Conservation (phyloP, 2,113 vertebrate genomes). For the Chamaetylas fuelleborni region DNA sequence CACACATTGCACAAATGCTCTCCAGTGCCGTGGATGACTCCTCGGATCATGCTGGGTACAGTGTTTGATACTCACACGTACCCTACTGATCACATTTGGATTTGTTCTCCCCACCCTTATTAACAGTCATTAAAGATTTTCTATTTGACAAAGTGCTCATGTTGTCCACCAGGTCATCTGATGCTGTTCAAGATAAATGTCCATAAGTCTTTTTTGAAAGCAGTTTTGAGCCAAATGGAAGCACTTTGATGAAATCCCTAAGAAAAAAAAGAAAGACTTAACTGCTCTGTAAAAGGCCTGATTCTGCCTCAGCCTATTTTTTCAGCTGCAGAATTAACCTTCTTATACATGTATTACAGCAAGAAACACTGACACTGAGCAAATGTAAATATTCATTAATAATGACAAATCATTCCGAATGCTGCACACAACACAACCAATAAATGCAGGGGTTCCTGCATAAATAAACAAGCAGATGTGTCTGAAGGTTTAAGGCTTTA, state of each 20-base stretch:
- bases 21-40: neutral
- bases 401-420: constrained; percentile 22
- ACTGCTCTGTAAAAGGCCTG: neutral
- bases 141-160: neutral
- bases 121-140: neutral
- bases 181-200: neutral
- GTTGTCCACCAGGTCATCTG: neutral
- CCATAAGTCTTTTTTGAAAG: neutral
- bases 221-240: neutral
- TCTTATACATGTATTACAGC: neutral
- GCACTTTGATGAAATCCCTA: neutral
- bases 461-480: neutral
- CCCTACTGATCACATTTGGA: neutral
- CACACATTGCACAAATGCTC: neutral
- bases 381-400: constrained; percentile 46
- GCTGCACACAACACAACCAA: neutral
- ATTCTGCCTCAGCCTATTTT: neutral
- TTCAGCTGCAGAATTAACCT: neutral
- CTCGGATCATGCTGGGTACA: neutral
- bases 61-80: neutral
- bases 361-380: neutral
- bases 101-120: neutral
- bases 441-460: neutral
- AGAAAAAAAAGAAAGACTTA: neutral
- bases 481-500: neutral